These are phyloP conservation scores for Pyrrhia umbra DNA, from an alignment of 2,888 invertebrate species.

Conservation along the genomic window DNA sequence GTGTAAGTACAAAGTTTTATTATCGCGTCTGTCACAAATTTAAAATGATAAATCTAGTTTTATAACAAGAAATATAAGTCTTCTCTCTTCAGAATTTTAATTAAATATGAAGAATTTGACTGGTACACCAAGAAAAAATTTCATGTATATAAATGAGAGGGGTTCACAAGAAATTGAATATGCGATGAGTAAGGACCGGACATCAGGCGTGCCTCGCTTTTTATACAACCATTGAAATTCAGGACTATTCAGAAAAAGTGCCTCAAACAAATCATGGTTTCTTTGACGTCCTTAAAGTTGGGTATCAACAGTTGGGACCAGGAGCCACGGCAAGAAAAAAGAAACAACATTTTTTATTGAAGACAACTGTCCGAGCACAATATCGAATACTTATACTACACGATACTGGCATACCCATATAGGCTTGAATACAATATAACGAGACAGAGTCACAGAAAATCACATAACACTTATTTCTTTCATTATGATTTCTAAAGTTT, in stretches of 20 bases:
- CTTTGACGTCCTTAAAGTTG: conserved; percentile 24
- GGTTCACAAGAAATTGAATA: conserved; percentile 63
- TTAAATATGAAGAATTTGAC: conserved; percentile 55
- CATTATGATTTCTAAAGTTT: too few relatives aligned
- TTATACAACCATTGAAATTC: conserved; percentile 58
- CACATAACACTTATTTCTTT: too few relatives aligned
- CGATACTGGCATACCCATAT: too few relatives aligned
- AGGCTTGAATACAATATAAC: too few relatives aligned
- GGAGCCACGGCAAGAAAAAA: conserved; percentile 3
- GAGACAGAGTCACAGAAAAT: too few relatives aligned
- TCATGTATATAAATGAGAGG: conserved; percentile 64
- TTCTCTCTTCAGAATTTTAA: conserved; percentile 50
- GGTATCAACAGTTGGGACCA: conserved; percentile 11
- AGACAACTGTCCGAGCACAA: too few relatives aligned
- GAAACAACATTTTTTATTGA: background rate
- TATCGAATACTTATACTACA: too few relatives aligned
- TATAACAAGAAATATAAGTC: conserved; percentile 46
- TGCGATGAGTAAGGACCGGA: conserved; percentile 59
- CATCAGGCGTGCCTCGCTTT: conserved; percentile 47
- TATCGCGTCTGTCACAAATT: conserved; percentile 30
- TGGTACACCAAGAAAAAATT: conserved; percentile 51
- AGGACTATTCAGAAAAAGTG: conserved; percentile 48
- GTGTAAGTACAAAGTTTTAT: conserved; percentile 25
- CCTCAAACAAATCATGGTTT: conserved; percentile 41
- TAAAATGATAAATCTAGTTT: conserved; percentile 52